phyloP scores from a whole-genome alignment of 2,113 vertebrate species.

The Hypocryptadius cinnamomeus region DNA sequence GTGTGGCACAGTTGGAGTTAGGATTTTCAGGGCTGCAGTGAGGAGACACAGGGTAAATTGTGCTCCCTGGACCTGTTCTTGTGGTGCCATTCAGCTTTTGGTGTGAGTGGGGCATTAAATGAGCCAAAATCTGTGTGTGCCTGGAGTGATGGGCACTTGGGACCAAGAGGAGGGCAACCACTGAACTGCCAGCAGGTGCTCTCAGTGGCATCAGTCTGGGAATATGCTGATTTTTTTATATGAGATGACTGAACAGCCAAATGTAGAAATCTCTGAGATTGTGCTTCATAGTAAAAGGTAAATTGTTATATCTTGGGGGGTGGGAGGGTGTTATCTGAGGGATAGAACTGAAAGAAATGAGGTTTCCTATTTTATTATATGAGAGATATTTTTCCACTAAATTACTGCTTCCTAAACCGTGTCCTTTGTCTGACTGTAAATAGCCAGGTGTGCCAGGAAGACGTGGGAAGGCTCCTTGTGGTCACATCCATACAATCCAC shows the following conservation, averaged over 20 bases:
- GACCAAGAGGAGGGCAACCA: neutral
- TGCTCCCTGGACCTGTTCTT: neutral
- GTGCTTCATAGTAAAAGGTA: neutral
- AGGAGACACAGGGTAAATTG: neutral
- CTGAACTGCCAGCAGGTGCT: neutral
- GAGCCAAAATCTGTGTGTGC: neutral
- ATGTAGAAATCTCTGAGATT: neutral
- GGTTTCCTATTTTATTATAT: constrained; percentile 60
- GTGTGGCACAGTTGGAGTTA: neutral
- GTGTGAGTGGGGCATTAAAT: neutral
- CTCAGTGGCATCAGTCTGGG: neutral
- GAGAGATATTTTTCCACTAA: constrained; percentile 62
- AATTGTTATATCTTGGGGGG: neutral
- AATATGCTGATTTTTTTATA: neutral
- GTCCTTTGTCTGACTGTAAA: constrained; percentile 17
- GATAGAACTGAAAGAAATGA: constrained; percentile 15
- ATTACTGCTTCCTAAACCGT: neutral
- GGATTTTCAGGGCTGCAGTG: neutral
- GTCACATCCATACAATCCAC: constrained; percentile 23
- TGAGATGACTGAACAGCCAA: neutral
- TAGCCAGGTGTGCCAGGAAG: constrained; percentile 8
- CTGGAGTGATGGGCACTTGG: neutral
- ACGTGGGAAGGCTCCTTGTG: neutral
- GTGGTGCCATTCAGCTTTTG: neutral
- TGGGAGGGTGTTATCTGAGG: neutral